A percentile compares a stretch with the other conserved stretches of the same genome.
These are phyloP conservation scores for Penaeus monodon DNA, from an alignment of 2,888 invertebrate genomes.

Conservation along the genomic window DNA sequence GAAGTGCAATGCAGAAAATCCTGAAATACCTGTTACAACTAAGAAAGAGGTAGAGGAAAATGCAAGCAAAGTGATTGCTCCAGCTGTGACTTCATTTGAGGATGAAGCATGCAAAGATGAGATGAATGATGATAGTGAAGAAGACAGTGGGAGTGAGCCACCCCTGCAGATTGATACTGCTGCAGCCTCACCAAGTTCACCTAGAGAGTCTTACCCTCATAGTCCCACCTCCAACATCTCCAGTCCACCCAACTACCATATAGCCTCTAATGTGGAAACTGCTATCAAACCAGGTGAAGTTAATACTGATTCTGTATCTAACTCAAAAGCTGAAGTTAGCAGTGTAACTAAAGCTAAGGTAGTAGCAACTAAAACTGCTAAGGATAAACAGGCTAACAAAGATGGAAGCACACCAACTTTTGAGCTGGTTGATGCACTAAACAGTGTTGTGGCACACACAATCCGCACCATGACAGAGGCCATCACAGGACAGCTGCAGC, in stretches of 20 bases:
- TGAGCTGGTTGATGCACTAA: constrained; percentile 55
- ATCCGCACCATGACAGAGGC: constrained; percentile 50
- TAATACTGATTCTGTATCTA: no score
- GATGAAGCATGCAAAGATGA: not conserved
- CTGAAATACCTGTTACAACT: no score
- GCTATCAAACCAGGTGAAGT: not conserved
- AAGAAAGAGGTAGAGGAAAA: not conserved
- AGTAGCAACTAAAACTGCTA: no score
- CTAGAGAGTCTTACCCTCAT: constrained; percentile 39
- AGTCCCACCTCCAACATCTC: constrained; percentile 32
- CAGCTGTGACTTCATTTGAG: not conserved
- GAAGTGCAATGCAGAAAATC: no score
- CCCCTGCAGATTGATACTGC: constrained; percentile 59
- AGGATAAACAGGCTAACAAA: not conserved
- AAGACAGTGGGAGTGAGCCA: constrained; percentile 64
- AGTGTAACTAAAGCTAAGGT: no score
- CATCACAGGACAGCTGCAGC: constrained; percentile 43
- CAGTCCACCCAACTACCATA: not conserved
- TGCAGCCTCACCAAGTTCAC: constrained; percentile 52
- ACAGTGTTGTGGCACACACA: constrained; percentile 56
- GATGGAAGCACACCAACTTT: constrained; percentile 46
- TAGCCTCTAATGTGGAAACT: not conserved
- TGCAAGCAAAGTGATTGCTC: constrained; percentile 3
- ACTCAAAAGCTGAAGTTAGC: no score
- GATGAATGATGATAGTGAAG: constrained; percentile 44